Base-by-base conservation (phyloP, 2,888 invertebrate genomes). In the Crematogaster levior region DNA sequence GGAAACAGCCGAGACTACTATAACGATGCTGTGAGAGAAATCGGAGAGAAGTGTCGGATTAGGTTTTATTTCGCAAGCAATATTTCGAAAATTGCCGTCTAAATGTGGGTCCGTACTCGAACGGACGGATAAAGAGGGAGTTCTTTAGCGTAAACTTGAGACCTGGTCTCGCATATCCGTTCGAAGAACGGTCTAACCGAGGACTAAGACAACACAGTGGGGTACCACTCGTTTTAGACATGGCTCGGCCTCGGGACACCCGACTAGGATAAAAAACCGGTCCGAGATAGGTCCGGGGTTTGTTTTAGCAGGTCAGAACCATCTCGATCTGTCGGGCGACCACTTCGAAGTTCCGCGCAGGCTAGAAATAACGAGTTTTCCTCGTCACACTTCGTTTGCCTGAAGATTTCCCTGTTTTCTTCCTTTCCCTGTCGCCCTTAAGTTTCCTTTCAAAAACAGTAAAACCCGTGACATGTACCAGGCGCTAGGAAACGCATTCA, bases 261-360 rank as follows among this genome's bases (percentile, higher is more conserved):
- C 10, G 46, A 30, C 21, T 75, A 9, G 85, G 85, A 86, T 86
- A 86, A 87, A 65, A 85, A 85, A 84, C 61, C 82, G 88, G 84
- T 75, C 82, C 77, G 37, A 91, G 90, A 91, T 91, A 91, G 89
- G 86, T 73, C 70, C 70, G 34, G 85, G 86, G 89, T 91, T 92
- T 91, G 88, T 90, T 90, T 92, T 88, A 90, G 87, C 91, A 92
- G 92, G 92, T 92, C 91, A 89, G 87, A 92, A 89, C 79, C 84
- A 88, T 85, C 84, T 81, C 65, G 83, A 79, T 70, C 75, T 84
- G 79, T 84, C 82, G 61, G 63, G 46, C 63, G 68, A 68, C 77
- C 56, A 63, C 81, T 81, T 40, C 43, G 70, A 68, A 74, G 84
- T 65, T 66, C 77, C 51, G 58, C 70, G 66, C 61, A 40, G 68